Evolutionary conservation across 2,113 vertebrate species (phyloP), one percentile per base, ranked within the genome.

Genomic region (Eptatretus burgeri): DNA sequence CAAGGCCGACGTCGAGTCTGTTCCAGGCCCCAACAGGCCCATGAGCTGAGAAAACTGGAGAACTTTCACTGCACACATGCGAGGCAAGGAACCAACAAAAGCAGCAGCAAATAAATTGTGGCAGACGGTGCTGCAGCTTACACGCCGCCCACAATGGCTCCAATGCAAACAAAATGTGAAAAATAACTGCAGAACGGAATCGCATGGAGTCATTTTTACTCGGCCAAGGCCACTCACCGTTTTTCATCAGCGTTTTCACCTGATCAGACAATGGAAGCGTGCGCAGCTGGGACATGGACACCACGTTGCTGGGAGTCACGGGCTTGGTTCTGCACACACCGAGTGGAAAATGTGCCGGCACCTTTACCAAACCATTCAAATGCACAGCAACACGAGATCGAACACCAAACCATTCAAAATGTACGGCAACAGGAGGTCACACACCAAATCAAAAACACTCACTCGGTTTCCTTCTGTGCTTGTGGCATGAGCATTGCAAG

Each of bases 211-310:
- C 3, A 41, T 41, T 41, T 41, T 41, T 41, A 41, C 7, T 41
- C 7, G 27, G 2, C 56, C 13, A 1, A 63, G 41, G 17, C 41
- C 64, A 72, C 77, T 19, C 70, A 95, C 89, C 91, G 0, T 98
- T 98, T 74, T 85, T 95, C 85, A 98, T 85, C 68, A 98, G 73
- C 63, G 87, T 89, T 77, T 82, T 91, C 68, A 98, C 86, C 70
- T 98, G 91, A 63, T 98, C 91, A 2, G 78, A 81, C 17, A 98
- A 76, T 1, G 87, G 85, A 68, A 98, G 74, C 2, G 84, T 95
- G 9, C 87, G 80, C 67, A 98, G 77, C 66, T 98, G 89, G 51
- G 89, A 84, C 91, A 98, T 98, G 13, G 91, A 91, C 14, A 98
- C 77, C 10, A 98, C 80, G 0, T 93, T 95, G 75, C 89, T 95